Evolutionary conservation across 2,888 invertebrate genomes (phyloP), one percentile per base, ranked within the genome.

Genomic region (Danaus chrysippus): DNA sequence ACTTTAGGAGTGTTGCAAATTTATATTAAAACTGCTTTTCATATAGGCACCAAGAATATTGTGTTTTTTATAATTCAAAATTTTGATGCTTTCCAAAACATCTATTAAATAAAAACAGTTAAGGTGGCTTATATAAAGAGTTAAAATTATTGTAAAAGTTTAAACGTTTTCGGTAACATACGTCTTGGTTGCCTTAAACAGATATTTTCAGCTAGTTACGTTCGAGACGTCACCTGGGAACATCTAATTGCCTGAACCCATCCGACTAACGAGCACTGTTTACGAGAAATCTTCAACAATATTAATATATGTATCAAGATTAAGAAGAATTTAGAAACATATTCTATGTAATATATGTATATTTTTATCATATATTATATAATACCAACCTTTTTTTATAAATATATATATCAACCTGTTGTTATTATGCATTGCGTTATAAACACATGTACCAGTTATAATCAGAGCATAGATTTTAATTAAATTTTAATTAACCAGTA

Each of bases 131-230:
- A 13, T 17, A 13, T 15, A 17, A 42, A 54, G 15, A 54, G 56
- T 54, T 59, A 41, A 10, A 56, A 52, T 49, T 34, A 42, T 46
- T 44, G 10, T 34, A 56, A 15, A 19, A 46, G 42, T 8, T 46
- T 23, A 15, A 42, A n/a, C 52, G 15, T 58, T 59, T 71, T 65
- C 62, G 66, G 65, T 54, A 49, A 42, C 63, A 42, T 66, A 64
- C 55, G 46, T 62, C 59, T 11, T 44, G 71, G 71, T 75, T 75
- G 75, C 82, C 82, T 78, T 83, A 83, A 85, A 83, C 81, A 83
- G 86, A 86, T 87, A 86, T 85, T 84, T 83, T 83, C 76, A 73
- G 81, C 79, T 81, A 81, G 85, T 84, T 81, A 77, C 79, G 77
- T 80, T 72, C 64, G 77, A 85, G 78, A 81, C 80, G 83, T 81